These are phyloP conservation scores for Zootermopsis nevadensis DNA, from an alignment of 2,888 invertebrate genomes.

Conservation along the genomic window DNA sequence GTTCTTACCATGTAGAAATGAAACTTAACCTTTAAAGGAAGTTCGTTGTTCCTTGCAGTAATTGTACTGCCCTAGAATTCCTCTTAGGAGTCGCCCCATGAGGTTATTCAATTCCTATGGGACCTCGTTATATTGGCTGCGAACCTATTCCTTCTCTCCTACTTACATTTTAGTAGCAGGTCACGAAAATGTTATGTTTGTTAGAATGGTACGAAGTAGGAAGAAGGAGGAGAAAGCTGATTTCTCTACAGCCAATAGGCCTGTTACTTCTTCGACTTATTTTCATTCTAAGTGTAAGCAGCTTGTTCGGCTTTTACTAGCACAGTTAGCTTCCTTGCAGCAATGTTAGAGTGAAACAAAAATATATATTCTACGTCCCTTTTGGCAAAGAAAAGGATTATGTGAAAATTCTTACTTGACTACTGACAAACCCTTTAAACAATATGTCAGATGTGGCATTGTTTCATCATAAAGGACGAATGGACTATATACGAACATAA, in stretches of 20 bases:
- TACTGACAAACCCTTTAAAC: neutral
- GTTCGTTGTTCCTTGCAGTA: neutral
- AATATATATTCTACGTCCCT: neutral
- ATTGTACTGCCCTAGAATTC: neutral
- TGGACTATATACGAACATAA: too few species aligned
- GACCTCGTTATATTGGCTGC: conserved; percentile 28
- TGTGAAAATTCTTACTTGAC: neutral
- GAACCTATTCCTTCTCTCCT: neutral
- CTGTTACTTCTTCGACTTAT: neutral
- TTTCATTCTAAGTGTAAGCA: conserved; percentile 8
- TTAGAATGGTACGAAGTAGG: neutral
- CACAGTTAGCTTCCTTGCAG: neutral
- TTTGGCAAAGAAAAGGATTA: neutral
- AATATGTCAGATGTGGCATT: neutral
- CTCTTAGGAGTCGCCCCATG: neutral
- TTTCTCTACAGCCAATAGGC: neutral
- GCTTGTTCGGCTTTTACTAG: conserved; percentile 3
- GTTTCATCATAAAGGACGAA: neutral
- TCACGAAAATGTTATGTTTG: conserved; percentile 34
- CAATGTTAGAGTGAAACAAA: neutral
- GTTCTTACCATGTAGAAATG: too few species aligned
- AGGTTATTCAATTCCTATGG: conserved; percentile 22
- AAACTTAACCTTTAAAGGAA: neutral
- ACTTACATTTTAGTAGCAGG: conserved; percentile 7
- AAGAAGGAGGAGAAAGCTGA: neutral